Evolutionary conservation across 2,113 vertebrate genomes (phyloP).

Genomic region (Caracal caracal): DNA sequence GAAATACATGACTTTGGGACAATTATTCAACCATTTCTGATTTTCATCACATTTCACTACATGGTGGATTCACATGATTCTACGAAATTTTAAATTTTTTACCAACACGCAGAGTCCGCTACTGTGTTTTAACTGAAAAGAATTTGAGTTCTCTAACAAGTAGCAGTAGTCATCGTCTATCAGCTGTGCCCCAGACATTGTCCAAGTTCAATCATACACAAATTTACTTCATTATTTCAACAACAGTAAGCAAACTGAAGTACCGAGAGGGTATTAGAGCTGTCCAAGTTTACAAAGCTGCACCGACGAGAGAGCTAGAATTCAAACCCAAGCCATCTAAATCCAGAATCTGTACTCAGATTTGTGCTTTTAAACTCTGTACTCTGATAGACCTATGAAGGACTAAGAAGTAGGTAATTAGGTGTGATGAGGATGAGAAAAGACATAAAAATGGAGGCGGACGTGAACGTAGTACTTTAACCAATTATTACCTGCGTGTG

Average conservation of each 20-base stretch:
- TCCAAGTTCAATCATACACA: neutral
- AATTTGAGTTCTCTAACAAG: neutral
- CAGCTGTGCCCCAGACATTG: neutral
- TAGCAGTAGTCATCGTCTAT: neutral
- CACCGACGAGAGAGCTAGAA: neutral
- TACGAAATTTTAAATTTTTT: neutral
- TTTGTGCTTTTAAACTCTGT: neutral
- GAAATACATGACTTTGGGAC: neutral
- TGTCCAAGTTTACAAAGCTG: neutral
- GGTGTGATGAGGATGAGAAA: neutral
- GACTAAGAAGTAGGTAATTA: neutral
- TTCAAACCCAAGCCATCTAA: neutral
- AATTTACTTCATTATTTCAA: neutral
- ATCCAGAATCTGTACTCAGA: neutral
- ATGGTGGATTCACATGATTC: neutral
- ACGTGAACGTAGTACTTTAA: neutral
- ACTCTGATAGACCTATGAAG: neutral
- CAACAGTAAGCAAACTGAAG: neutral
- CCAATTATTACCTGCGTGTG: neutral
- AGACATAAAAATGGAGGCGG: neutral
- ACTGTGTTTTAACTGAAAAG: neutral
- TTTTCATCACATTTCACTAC: neutral
- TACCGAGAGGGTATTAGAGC: neutral
- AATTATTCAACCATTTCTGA: neutral
- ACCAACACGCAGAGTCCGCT: neutral